These are phyloP conservation scores for Poeciliopsis paucimaculata DNA, from an alignment of 2,797 vertebrate species.

Conservation along the genomic window DNA sequence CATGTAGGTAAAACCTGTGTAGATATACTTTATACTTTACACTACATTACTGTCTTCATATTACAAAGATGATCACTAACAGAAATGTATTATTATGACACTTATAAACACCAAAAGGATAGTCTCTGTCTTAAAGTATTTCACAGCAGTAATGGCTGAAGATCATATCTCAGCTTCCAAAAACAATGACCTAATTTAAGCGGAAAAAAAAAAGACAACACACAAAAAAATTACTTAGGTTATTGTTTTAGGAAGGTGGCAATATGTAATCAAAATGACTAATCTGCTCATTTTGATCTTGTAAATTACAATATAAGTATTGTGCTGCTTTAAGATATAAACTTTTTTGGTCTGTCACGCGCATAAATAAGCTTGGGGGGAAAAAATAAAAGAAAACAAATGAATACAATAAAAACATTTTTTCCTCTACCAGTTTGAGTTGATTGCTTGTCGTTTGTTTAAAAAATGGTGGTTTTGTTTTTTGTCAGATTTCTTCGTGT, in stretches of 20 bases:
- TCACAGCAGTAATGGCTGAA: background rate
- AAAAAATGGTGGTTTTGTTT: background rate
- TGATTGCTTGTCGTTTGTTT: background rate
- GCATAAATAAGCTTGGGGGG: background rate
- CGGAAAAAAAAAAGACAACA: too few relatives aligned
- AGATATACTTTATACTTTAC: background rate
- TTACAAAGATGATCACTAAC: background rate
- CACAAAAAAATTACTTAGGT: too few relatives aligned
- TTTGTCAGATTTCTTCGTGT: conserved; percentile 10
- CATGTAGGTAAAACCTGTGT: background rate
- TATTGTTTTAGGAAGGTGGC: too few relatives aligned
- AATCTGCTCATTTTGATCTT: background rate
- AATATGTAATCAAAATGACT: too few relatives aligned
- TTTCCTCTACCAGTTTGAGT: background rate
- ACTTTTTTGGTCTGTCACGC: background rate
- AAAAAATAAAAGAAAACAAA: background rate
- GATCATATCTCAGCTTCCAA: background rate
- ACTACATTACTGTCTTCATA: background rate
- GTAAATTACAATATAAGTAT: background rate
- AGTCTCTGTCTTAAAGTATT: background rate
- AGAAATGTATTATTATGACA: background rate
- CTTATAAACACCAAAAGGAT: background rate
- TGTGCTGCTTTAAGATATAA: background rate
- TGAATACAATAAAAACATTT: background rate
- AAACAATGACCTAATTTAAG: too few relatives aligned